phyloP scores from a whole-genome alignment of 2,113 vertebrate species.

The Aramus guarauna region DNA sequence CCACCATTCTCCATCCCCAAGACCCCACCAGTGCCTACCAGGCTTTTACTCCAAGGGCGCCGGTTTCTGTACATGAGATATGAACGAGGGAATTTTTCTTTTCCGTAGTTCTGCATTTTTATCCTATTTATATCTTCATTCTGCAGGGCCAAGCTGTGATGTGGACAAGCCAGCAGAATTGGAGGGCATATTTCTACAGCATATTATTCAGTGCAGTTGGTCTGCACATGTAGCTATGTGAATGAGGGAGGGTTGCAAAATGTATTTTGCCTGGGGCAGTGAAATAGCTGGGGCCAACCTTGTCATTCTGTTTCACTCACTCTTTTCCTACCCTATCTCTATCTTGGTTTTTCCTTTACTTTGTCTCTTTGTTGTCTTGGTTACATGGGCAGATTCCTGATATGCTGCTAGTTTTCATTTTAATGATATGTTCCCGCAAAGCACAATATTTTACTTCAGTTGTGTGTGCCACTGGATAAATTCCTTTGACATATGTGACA shows the following conservation, averaged over 20 bases:
- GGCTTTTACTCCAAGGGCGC: background rate
- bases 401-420: constrained; percentile 71
- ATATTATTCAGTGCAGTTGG: background rate
- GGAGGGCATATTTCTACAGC: background rate
- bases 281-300: constrained; percentile 36
- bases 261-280: constrained; percentile 50
- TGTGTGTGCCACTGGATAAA: constrained; percentile 72
- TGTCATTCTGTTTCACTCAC: constrained; percentile 11
- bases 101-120: background rate
- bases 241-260: constrained; percentile 20
- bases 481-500: constrained; percentile 66
- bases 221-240: background rate
- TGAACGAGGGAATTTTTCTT: rapidly evolving
- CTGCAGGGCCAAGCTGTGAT: background rate
- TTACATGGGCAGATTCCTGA: constrained; percentile 73
- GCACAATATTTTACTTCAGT: constrained; percentile 75
- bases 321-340: constrained; percentile 15
- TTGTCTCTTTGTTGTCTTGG: constrained; percentile 78
- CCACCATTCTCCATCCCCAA: too few species aligned
- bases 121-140: background rate
- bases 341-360: constrained; percentile 37
- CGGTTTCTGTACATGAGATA: background rate
- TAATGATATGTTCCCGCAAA: constrained; percentile 72
- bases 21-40: background rate
- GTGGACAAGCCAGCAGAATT: background rate